These are phyloP conservation scores for Caerostris darwini DNA, from an alignment of 1,140 invertebrate genomes.

Conservation along the genomic window DNA sequence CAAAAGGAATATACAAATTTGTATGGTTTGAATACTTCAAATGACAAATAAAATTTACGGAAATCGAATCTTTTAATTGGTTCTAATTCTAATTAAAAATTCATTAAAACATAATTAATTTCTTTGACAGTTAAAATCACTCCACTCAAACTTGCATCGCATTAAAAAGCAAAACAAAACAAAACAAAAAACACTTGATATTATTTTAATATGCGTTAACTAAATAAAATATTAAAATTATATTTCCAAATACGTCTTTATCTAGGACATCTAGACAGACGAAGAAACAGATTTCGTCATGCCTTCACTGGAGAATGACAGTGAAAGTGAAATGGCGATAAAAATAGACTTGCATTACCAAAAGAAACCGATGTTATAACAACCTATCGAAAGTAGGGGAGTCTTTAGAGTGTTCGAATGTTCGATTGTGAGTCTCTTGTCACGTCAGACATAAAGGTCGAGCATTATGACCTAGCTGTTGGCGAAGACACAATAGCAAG, in stretches of 20 bases:
- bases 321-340: constrained; percentile 1
- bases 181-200: background rate
- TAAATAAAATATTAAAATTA: too few relatives aligned
- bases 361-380: background rate
- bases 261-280: background rate
- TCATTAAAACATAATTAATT: too few relatives aligned
- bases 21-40: too few relatives aligned
- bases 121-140: too few relatives aligned
- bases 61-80: too few relatives aligned
- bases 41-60: too few relatives aligned
- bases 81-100: too few relatives aligned
- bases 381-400: constrained; percentile 25
- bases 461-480: constrained; percentile 3
- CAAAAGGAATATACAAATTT: too few relatives aligned
- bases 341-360: constrained; percentile 10
- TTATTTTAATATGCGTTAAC: too few relatives aligned
- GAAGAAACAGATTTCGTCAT: background rate
- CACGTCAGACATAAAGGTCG: constrained; percentile 31
- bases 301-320: background rate
- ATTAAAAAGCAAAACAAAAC: background rate
- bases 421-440: constrained; percentile 1
- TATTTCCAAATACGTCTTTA: background rate
- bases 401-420: background rate
- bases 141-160: too few relatives aligned
- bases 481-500: constrained; percentile 43